Evolutionary conservation across 2,113 vertebrate species (phyloP).

Genomic region (Charina bottae): DNA sequence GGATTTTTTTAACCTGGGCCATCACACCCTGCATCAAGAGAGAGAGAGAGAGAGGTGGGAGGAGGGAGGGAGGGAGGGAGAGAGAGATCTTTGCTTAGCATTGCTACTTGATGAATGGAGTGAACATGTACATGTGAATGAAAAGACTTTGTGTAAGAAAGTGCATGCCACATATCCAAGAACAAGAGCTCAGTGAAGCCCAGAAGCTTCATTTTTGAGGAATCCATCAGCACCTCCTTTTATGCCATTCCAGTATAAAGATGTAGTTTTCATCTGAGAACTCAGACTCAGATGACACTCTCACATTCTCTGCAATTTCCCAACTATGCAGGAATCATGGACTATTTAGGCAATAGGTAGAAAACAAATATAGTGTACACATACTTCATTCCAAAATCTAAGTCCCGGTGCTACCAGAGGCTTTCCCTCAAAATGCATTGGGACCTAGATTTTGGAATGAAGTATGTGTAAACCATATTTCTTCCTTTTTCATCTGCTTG

Average conservation of each 20-base stretch:
- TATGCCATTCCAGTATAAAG: not conserved
- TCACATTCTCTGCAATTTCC: not conserved
- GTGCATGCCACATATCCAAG: not conserved
- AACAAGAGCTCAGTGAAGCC: not conserved
- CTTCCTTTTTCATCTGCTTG: not conserved
- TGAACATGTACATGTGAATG: not conserved
- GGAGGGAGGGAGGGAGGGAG: not conserved
- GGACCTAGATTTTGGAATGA: not conserved
- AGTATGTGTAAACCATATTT: not conserved
- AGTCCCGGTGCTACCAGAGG: not conserved
- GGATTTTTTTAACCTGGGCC: too few relatives aligned
- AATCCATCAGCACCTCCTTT: not conserved
- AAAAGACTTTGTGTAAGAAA: not conserved
- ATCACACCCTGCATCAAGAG: too few relatives aligned
- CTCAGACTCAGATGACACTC: not conserved
- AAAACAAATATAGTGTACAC: not conserved
- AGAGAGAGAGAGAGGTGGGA: too few relatives aligned
- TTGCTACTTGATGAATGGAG: not conserved
- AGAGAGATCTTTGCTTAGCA: not conserved
- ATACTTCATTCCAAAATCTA: not conserved
- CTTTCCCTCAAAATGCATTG: not conserved
- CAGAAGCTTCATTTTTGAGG: not conserved
- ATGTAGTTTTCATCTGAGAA: not conserved
- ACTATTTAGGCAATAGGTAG: not conserved
- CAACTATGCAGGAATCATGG: not conserved